Conservation (phyloP, 1,140 invertebrate species). For the Anastrepha ludens region DNA sequence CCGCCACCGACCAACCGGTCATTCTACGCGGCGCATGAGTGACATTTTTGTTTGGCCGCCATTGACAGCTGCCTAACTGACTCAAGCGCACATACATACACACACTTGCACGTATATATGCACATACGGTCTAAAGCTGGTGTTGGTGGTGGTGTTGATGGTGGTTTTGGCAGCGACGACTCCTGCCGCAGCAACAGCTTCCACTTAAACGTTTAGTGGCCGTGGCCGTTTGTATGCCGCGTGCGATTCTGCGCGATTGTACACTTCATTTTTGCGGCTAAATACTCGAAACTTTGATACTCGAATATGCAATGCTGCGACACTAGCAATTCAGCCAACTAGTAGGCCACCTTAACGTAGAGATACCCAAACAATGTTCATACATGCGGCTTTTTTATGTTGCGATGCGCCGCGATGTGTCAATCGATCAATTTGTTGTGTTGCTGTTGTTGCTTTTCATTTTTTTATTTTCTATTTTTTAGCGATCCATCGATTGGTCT, state of each 20-base stretch:
- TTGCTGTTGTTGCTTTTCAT: neutral
- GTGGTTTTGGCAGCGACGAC: neutral
- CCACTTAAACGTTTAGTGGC: neutral
- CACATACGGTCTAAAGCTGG: neutral
- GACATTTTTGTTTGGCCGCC: constrained; percentile 48
- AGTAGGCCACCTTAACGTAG: neutral
- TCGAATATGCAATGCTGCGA: constrained; percentile 3
- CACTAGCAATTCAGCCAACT: constrained; percentile 11
- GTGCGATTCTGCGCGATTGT: neutral
- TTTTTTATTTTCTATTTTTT: neutral
- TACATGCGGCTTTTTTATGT: neutral
- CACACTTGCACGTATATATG: neutral
- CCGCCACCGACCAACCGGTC: constrained; percentile 32
- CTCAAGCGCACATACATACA: neutral
- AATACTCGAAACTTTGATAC: constrained; percentile 18
- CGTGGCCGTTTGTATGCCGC: constrained; percentile 3
- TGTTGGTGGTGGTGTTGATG: neutral
- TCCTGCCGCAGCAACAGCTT: neutral
- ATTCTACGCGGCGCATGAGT: constrained; percentile 48
- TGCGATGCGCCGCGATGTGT: constrained; percentile 37
- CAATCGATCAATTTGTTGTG: constrained; percentile 9
- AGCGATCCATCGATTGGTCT: neutral
- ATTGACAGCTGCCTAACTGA: constrained; percentile 41
- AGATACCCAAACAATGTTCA: no score
- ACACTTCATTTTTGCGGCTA: neutral